Base-by-base conservation (phyloP, 2,888 invertebrate species). In the Hartigia nigra region DNA sequence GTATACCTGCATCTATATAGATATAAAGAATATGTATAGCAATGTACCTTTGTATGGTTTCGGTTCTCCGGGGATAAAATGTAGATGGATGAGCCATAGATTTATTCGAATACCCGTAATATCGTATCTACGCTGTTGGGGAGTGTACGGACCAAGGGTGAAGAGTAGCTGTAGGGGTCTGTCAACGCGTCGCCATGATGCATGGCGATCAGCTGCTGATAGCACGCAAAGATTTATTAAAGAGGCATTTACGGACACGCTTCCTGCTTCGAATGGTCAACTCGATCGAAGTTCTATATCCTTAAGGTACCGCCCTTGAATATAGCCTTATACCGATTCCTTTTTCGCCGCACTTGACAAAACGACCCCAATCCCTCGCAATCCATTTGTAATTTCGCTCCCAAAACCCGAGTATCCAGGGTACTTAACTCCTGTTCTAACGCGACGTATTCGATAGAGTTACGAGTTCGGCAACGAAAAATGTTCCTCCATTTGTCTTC, bases 11-110 rank as follows among this genome's bases (percentile, higher is more conserved):
- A 23, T 23, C 14, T 55, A 55, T 55, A 55, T 23, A 55, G 23
- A 55, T 55, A 55, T 55, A 55, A 55, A 23, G 23, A 55, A 55
- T 55, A 55, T 55, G 39, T 55, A 55, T 23, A 23, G 23, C 39
- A 55, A 79, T 80, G 80, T 76, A 75, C 79, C 79, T 72, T 77
- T 82, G 81, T 79, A 79, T 78, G 79, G 81, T 80, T 77, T 82
- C 81, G 83, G 84, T 87, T 86, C 86, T 84, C 83, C 81, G 80
- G 84, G 90, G 88, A 91, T 90, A 90, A 91, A 91, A 91, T 90
- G 89, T 88, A 88, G 90, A 91, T 91, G 89, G 90, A 91, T 91
- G 91, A 91, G 90, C 89, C 87, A 88, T 88, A 88, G 90, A 91
- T 91, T 90, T 91, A 91, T 90, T 87, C 86, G 87, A 87, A 89